Percentiles rank a stretch among this genome's conserved stretches.
These are phyloP conservation scores for Enteromius trimaculatus DNA, from an alignment of 2,797 vertebrate genomes.

Conservation along the genomic window DNA sequence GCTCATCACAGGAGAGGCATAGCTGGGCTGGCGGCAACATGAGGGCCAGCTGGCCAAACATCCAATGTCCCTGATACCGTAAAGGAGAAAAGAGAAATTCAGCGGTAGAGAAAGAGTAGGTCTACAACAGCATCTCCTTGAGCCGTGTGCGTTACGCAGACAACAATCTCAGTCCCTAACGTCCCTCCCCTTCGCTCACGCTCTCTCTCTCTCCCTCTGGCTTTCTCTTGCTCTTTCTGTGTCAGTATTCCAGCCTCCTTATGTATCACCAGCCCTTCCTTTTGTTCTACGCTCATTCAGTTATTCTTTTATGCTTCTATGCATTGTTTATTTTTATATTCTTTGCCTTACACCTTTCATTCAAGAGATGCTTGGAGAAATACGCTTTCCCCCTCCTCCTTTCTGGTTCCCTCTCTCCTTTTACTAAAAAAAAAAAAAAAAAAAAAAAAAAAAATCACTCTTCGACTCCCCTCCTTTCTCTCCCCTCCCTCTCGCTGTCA, in stretches of 20 bases:
- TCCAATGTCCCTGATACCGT: conserved; percentile 51
- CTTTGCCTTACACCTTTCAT: conserved; percentile 59
- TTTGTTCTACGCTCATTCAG: conserved; percentile 46
- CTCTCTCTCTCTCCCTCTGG: conserved; percentile 12
- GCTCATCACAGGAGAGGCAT: conserved; percentile 73
- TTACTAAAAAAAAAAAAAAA: conserved; percentile 33
- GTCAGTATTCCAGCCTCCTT: conserved; percentile 43
- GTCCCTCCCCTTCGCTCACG: conserved; percentile 51
- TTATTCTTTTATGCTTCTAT: conserved; percentile 23
- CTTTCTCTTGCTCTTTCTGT: conserved; percentile 22
- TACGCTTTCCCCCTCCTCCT: conserved; percentile 54
- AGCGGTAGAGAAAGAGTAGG: conserved; percentile 42
- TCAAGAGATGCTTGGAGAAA: conserved; percentile 58
- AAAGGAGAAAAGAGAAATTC: conserved; percentile 27
- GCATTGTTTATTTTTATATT: conserved; percentile 46
- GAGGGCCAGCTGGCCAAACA: conserved; percentile 45
- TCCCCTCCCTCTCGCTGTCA: conserved; percentile 28
- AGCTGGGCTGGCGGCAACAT: conserved; percentile 62
- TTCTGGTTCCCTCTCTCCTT: conserved; percentile 27
- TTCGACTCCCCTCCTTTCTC: neutral
- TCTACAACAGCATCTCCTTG: conserved; percentile 52
- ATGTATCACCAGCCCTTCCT: conserved; percentile 33
- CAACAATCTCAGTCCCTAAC: conserved; percentile 55
- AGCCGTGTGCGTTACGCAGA: conserved; percentile 55
- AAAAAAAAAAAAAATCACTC: conserved; percentile 35